phyloP scores from a whole-genome alignment of 1,140 invertebrate species.

The Macrobrachium nipponense region DNA sequence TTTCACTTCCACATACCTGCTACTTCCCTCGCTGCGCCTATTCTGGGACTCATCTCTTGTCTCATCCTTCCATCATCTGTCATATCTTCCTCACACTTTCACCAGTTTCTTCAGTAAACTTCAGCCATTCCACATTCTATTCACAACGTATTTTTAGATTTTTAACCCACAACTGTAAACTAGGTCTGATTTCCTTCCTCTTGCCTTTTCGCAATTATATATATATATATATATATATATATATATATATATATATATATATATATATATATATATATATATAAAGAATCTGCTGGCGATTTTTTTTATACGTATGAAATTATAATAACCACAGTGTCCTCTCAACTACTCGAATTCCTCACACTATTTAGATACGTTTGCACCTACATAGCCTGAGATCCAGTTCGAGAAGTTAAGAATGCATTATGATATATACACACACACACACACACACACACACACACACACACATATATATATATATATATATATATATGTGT shows the following conservation, averaged over 20 bases:
- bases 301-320: too few relatives aligned
- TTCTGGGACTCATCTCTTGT: too few relatives aligned
- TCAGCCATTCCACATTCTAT: not conserved
- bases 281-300: not conserved
- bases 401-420: too few relatives aligned
- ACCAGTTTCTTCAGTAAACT: not conserved
- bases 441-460: too few relatives aligned
- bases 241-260: constrained; percentile 26
- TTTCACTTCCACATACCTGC: too few relatives aligned
- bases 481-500: not conserved
- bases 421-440: too few relatives aligned
- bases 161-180: not conserved
- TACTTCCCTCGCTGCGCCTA: too few relatives aligned
- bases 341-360: too few relatives aligned
- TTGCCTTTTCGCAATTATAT: not conserved
- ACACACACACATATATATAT: not conserved
- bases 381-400: too few relatives aligned
- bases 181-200: not conserved
- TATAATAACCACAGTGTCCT: too few relatives aligned
- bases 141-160: not conserved
- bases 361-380: too few relatives aligned
- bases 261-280: not conserved
- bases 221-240: constrained; percentile 23
- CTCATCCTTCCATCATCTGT: not conserved
- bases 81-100: not conserved